These are phyloP conservation scores for Punctoribates punctum DNA, from an alignment of 2,888 invertebrate genomes.

Conservation along the genomic window DNA sequence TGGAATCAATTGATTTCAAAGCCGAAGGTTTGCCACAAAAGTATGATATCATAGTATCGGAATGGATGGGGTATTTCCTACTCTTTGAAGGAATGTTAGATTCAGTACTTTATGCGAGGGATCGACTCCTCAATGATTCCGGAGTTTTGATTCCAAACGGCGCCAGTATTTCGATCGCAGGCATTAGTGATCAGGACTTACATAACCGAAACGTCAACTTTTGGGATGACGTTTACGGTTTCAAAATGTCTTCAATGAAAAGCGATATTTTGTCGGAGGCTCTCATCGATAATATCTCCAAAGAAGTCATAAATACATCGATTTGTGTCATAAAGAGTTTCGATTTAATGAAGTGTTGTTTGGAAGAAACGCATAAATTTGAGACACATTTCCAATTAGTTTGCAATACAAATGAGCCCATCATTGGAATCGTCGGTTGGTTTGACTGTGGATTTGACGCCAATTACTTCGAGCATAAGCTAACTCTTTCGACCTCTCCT, in stretches of 20 bases:
- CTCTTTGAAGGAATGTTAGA: constrained; percentile 96
- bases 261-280: constrained; percentile 75
- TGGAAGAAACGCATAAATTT: constrained; percentile 62
- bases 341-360: constrained; percentile 68
- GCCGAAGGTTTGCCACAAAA: constrained; percentile 44
- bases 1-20: constrained; percentile 64
- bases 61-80: constrained; percentile 99
- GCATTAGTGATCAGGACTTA: constrained; percentile 69
- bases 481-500: constrained; percentile 72
- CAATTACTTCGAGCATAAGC: constrained; percentile 56
- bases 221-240: constrained; percentile 92
- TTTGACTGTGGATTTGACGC: constrained; percentile 79
- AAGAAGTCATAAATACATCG: constrained; percentile 65
- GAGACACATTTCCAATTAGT: constrained; percentile 65
- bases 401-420: constrained; percentile 62
- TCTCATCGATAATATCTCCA: constrained; percentile 64
- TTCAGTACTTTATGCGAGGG: constrained; percentile 81
- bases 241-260: constrained; percentile 87
- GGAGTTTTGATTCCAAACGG: constrained; percentile 78
- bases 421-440: constrained; percentile 82
- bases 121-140: constrained; percentile 69
- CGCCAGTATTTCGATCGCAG: constrained; percentile 75
- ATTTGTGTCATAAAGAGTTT: constrained; percentile 61
- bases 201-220: constrained; percentile 71
- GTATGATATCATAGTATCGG: constrained; percentile 83